Evolutionary conservation across 2,113 vertebrate species (phyloP), one percentile per base, ranked within the genome.

Genomic region (Crypturellus undulatus): DNA sequence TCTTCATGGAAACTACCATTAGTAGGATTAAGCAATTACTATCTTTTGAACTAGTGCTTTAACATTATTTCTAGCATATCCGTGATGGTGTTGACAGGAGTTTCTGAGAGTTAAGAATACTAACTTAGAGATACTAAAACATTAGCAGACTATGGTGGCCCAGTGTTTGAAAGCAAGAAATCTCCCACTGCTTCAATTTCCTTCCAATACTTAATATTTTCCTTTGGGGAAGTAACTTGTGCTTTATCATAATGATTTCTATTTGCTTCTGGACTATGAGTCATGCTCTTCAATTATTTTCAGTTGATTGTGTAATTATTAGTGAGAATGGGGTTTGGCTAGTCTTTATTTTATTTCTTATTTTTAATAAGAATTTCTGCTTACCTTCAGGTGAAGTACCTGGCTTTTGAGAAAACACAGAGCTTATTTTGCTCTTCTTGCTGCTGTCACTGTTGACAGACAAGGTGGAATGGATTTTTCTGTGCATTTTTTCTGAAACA

Each of bases 351-450:
- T 89, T 79, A 32, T 36, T 54, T 91, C 91, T 79, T 24, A 92
- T 54, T 91, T 92, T 79, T 24, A 92, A 87, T 65, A 79, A 86
- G 76, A 87, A 73, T 75, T 89, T 90, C 47, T 89, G 40, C 98
- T 97, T 98, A 99, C 99, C 99, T 98, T 99, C 99, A 56, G 99
- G 99, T 95, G 99, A 98, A 88, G 99, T 97, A 90, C 97, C 98
- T 38, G 98, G 97, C 95, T 99, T 99, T 94, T 99, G 98, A 32
- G 98, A 99, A 95, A 98, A 98, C 2, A 96, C 98, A 92, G 99
- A 99, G 92, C 99, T 99, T 92, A 98, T 97, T 98, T 98, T 99
- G 96, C 98, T 99, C 96, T 98, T 99, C 94, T 98, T 98, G 98
- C 98, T 99, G 98, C 97, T 97, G 95, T 98, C 98, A 32, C 98